Evolutionary conservation across 2,888 invertebrate species (phyloP).

Genomic region (Macaria liturata): DNA sequence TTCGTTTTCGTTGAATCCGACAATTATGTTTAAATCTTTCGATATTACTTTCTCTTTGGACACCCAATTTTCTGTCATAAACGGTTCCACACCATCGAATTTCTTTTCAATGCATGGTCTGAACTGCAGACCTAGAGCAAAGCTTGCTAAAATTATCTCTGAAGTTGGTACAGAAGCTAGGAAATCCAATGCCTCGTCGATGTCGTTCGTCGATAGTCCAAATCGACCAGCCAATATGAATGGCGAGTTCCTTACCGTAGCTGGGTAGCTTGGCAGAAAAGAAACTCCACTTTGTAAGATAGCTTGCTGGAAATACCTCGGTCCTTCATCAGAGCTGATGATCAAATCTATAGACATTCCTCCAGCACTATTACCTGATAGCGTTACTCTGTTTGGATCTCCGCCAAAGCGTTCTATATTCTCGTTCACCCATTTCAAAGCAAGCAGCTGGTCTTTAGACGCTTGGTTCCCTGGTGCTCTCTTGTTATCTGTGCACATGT

Average conservation of each 20-base stretch:
- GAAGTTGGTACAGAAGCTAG: constrained; percentile 36
- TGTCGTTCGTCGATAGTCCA: constrained; percentile 37
- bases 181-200: constrained; percentile 43
- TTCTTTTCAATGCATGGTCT: constrained; percentile 45
- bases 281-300: constrained; percentile 50
- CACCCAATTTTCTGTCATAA: constrained; percentile 40
- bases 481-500: constrained; percentile 56
- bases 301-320: constrained; percentile 41
- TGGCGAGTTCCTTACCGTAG: constrained; percentile 37
- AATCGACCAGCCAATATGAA: constrained; percentile 41
- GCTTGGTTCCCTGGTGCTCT: constrained; percentile 62
- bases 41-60: constrained; percentile 33
- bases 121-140: constrained; percentile 29
- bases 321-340: constrained; percentile 36
- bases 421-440: constrained; percentile 53
- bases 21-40: constrained; percentile 38
- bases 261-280: constrained; percentile 32
- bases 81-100: constrained; percentile 41
- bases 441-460: constrained; percentile 55
- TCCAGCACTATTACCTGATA: constrained; percentile 58
- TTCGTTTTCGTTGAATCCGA: constrained; percentile 45
- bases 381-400: constrained; percentile 49
- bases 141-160: constrained; percentile 38
- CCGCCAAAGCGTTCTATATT: constrained; percentile 60
- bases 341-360: constrained; percentile 49